Percentiles rank a stretch among this genome's conserved stretches.
phyloP scores from a whole-genome alignment of 2,113 vertebrate genomes.

The Apeltes quadracus region DNA sequence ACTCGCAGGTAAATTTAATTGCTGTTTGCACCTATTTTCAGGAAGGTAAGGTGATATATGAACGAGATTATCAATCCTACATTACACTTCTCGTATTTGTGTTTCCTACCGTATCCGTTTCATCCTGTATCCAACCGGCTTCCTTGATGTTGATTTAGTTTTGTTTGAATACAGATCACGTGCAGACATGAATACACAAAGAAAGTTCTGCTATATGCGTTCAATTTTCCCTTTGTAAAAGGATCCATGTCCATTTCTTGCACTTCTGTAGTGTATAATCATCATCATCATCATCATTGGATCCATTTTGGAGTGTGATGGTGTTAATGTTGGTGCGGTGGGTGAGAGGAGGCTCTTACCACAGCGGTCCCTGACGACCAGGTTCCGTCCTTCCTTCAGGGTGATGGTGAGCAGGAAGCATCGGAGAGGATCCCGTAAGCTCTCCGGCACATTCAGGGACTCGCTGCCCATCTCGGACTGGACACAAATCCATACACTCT shows the following conservation, averaged over 20 bases:
- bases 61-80: not conserved
- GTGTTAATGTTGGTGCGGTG: not conserved
- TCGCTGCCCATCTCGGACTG: slow-evolving; percentile 65
- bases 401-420: slow-evolving; percentile 91
- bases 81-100: not conserved
- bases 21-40: not conserved
- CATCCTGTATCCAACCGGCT: not conserved
- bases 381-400: slow-evolving; percentile 90
- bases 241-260: not conserved
- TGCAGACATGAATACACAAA: not conserved
- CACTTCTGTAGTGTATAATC: not conserved
- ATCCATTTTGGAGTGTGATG: not conserved
- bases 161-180: slow-evolving; percentile 11
- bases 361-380: slow-evolving; percentile 94
- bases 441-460: slow-evolving; percentile 13
- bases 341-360: slow-evolving; percentile 78
- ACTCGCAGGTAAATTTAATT: slow-evolving; percentile 1
- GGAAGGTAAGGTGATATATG: not conserved
- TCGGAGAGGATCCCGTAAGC: slow-evolving; percentile 27
- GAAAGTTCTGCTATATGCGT: not conserved
- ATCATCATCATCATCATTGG: not conserved
- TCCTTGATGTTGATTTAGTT: slow-evolving; percentile 5
- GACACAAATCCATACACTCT: slow-evolving; percentile 8
- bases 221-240: slow-evolving; percentile 8
- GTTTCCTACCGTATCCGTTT: not conserved